Evolutionary conservation across 2,797 vertebrate genomes (phyloP).

Genomic region (Cynodonichthys magdalenae): DNA sequence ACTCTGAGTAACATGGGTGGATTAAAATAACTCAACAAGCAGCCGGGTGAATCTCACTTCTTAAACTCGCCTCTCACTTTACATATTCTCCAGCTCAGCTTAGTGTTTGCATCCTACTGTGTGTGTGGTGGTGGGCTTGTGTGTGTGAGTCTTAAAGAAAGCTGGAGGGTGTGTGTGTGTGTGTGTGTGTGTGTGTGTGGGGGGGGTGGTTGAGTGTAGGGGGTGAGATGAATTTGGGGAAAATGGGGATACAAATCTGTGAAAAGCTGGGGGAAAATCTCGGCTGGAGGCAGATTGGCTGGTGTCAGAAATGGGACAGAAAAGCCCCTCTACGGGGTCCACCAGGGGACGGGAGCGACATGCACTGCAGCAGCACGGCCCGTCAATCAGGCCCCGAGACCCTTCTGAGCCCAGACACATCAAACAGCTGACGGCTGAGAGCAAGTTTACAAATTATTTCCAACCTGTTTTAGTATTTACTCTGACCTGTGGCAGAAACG

Average conservation of each 20-base stretch:
- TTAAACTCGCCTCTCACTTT: conserved; percentile 60
- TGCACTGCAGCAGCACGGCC: conserved; percentile 64
- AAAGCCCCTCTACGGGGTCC: conserved; percentile 66
- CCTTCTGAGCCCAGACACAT: conserved; percentile 40
- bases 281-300: conserved; percentile 84
- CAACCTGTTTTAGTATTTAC: conserved; percentile 31
- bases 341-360: conserved; percentile 66
- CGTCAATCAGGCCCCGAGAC: conserved; percentile 85
- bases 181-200: conserved; percentile 47
- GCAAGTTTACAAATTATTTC: conserved; percentile 15
- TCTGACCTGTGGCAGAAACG: conserved; percentile 43
- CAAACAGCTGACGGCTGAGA: conserved; percentile 40
- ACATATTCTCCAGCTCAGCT: conserved; percentile 58
- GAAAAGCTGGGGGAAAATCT: conserved; percentile 79
- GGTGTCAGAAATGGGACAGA: conserved; percentile 77
- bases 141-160: conserved; percentile 60
- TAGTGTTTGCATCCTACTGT: conserved; percentile 15
- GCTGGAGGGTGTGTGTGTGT: conserved; percentile 42
- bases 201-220: conserved; percentile 36
- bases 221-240: conserved; percentile 82
- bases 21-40: conserved; percentile 26
- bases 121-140: conserved; percentile 26
- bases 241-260: conserved; percentile 82
- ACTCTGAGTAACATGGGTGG: conserved; percentile 5
- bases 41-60: conserved; percentile 39